phyloP scores from a whole-genome alignment of 2,113 vertebrate genomes.

The Nerophis lumbriciformis region DNA sequence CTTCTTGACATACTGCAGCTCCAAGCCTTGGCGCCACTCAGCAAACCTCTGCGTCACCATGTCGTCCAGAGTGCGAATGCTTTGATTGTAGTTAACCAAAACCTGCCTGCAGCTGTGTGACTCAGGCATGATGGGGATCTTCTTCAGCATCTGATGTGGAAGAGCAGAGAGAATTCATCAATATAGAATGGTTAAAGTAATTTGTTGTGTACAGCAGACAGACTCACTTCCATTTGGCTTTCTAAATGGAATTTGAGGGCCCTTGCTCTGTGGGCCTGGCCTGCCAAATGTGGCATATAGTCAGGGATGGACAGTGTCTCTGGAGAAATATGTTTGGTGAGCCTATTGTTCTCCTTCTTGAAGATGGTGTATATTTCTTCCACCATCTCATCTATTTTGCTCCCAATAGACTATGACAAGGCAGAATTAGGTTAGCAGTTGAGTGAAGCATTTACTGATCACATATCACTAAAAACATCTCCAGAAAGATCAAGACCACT shows the following conservation, averaged over 20 bases:
- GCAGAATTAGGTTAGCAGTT: background rate
- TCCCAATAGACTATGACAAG: constrained; percentile 73
- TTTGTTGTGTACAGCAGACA: background rate
- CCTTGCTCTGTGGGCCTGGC: constrained; percentile 64
- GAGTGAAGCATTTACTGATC: background rate
- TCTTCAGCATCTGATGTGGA: constrained; percentile 65
- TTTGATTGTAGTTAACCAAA: constrained; percentile 55
- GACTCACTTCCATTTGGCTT: constrained; percentile 69
- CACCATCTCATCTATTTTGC: constrained; percentile 71
- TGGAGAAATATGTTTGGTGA: constrained; percentile 69
- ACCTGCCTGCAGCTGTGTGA: constrained; percentile 64
- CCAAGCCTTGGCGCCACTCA: constrained; percentile 77
- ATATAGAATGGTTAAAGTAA: background rate
- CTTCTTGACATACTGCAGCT: constrained; percentile 65
- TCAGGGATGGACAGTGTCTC: constrained; percentile 32
- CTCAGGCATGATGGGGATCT: constrained; percentile 69
- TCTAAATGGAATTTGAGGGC: constrained; percentile 67
- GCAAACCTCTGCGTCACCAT: constrained; percentile 72
- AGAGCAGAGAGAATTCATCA: background rate
- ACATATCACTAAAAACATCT: too few species aligned
- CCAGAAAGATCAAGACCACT: background rate
- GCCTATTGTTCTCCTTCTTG: constrained; percentile 66
- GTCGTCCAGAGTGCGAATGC: constrained; percentile 75
- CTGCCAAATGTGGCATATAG: constrained; percentile 68
- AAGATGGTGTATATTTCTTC: constrained; percentile 76